These are phyloP conservation scores for Biston betularia DNA, from an alignment of 2,888 invertebrate genomes.

Conservation along the genomic window DNA sequence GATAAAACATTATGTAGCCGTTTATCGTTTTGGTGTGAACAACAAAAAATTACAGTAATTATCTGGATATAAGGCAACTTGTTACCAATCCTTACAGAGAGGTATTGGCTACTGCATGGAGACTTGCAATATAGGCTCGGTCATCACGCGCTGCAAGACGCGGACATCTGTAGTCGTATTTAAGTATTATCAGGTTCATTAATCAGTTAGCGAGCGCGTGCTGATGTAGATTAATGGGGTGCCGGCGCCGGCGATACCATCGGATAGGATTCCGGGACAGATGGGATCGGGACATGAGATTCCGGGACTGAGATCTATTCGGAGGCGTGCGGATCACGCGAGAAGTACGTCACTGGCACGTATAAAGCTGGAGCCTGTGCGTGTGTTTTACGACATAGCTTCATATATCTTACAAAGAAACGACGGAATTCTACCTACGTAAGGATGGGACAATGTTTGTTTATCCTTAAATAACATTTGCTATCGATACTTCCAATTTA, in stretches of 20 bases:
- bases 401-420: conserved; percentile 22
- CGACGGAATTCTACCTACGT: conserved; percentile 3
- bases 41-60: too few relatives aligned
- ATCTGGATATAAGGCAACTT: not conserved
- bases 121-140: conserved; percentile 16
- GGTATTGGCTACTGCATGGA: conserved; percentile 22
- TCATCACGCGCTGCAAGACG: conserved; percentile 50
- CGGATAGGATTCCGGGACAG: conserved; percentile 72
- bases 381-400: conserved; percentile 11
- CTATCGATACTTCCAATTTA: too few relatives aligned
- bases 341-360: conserved; percentile 26
- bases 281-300: conserved; percentile 64
- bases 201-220: conserved; percentile 81
- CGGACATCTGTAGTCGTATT: conserved; percentile 80
- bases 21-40: too few relatives aligned
- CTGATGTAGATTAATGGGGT: conserved; percentile 85
- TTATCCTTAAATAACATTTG: not conserved
- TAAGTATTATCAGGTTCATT: conserved; percentile 83
- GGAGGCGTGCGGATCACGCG: conserved; percentile 38
- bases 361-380: not conserved
- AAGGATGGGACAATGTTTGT: not conserved
- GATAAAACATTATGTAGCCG: too few relatives aligned
- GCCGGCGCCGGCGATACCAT: conserved; percentile 77
- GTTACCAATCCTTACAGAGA: conserved; percentile 15
- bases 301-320: conserved; percentile 24